phyloP scores from a whole-genome alignment of 2,888 invertebrate species.

The Matsumyia berberina region DNA sequence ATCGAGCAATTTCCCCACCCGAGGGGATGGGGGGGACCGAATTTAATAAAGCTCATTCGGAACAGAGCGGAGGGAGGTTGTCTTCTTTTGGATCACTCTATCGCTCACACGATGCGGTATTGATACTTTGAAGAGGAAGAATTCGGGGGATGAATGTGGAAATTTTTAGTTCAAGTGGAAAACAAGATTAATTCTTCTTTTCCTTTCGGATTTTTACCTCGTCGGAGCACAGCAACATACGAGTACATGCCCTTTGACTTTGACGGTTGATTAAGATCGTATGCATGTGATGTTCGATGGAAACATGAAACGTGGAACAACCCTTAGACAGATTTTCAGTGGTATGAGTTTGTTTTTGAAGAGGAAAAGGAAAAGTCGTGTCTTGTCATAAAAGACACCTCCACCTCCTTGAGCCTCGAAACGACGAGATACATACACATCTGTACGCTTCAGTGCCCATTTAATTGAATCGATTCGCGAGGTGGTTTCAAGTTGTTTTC shows the following conservation, averaged over 20 bases:
- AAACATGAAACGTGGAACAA: too few relatives aligned
- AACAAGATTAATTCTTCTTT: slow-evolving; percentile 76
- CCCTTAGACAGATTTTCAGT: slow-evolving; percentile 8
- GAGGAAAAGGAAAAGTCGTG: not conserved
- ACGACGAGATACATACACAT: too few relatives aligned
- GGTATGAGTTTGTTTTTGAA: not conserved
- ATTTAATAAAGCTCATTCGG: slow-evolving; percentile 72
- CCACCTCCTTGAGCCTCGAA: too few relatives aligned
- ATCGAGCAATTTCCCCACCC: slow-evolving; percentile 73
- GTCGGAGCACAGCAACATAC: not conserved
- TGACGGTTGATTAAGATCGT: slow-evolving; percentile 64
- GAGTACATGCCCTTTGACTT: slow-evolving; percentile 58
- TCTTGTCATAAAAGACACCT: not conserved
- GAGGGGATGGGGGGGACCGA: slow-evolving; percentile 46
- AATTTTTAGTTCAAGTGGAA: slow-evolving; percentile 73
- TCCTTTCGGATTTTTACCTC: slow-evolving; percentile 45
- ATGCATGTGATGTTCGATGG: slow-evolving; percentile 42
- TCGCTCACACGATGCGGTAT: slow-evolving; percentile 53
- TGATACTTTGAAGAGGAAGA: slow-evolving; percentile 66
- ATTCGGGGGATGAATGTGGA: slow-evolving; percentile 34
- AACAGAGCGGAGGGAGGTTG: slow-evolving; percentile 58
- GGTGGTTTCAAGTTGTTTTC: slow-evolving; percentile 45
- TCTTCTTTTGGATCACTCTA: slow-evolving; percentile 55
- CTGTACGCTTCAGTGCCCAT: slow-evolving; percentile 50
- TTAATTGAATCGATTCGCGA: slow-evolving; percentile 67